A percentile compares a stretch with the other conserved stretches of the same genome.
Conservation (phyloP, 2,797 vertebrate genomes). For the Phaenicophaeus curvirostris region DNA sequence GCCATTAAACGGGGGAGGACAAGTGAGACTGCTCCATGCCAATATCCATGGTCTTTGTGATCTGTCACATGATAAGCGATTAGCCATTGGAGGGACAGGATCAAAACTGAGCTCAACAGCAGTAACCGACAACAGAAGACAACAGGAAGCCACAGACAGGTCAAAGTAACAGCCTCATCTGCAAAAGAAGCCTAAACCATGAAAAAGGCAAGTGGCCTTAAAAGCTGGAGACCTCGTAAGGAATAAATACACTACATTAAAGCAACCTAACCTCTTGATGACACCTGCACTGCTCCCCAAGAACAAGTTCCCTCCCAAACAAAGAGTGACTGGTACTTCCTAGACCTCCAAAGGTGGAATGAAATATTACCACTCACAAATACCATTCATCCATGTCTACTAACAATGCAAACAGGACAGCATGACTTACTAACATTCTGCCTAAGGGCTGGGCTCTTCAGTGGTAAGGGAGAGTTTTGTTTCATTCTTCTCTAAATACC, state of each 20-base stretch:
- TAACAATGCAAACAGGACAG: neutral
- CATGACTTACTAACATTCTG: rapidly evolving
- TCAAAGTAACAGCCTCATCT: neutral
- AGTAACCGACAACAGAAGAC: neutral
- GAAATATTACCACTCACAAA: neutral
- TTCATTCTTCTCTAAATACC: neutral
- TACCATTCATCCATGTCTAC: neutral
- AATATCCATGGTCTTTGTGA: neutral
- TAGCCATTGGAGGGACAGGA: neutral
- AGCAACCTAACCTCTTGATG: neutral
- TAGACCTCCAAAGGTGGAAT: neutral
- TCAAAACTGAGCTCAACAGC: neutral
- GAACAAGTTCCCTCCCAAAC: neutral
- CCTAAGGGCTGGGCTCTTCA: neutral
- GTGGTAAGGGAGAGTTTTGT: neutral
- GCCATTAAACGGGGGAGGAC: neutral
- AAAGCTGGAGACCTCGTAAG: neutral
- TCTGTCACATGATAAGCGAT: neutral
- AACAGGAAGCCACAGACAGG: neutral
- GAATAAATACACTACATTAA: neutral
- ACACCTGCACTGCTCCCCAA: neutral
- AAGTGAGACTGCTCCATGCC: neutral
- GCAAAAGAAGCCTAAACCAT: neutral
- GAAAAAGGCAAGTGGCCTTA: neutral
- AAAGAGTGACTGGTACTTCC: neutral